These are phyloP conservation scores for Zelostemma sp. DNA, from an alignment of 1,140 invertebrate genomes.

Conservation along the genomic window DNA sequence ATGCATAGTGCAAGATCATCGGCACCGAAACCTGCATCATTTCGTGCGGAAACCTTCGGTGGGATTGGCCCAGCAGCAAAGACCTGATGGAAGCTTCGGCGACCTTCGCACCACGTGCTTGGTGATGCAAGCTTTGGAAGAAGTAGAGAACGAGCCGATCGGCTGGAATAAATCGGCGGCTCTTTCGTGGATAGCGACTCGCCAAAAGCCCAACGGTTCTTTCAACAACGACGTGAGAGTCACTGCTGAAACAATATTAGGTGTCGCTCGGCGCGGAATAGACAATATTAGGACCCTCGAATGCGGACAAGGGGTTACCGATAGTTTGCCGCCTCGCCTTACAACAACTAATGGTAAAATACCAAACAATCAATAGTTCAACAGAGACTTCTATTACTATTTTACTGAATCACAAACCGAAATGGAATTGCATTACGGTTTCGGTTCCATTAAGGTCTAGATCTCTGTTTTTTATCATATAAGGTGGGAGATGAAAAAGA, in stretches of 20 bases:
- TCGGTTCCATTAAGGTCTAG: too few species aligned
- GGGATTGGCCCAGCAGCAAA: conserved; percentile 81
- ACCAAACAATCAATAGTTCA: too few species aligned
- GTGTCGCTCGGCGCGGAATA: conserved; percentile 77
- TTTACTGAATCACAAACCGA: too few species aligned
- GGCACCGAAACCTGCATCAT: conserved; percentile 82
- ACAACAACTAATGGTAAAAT: conserved; percentile 55
- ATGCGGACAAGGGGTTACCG: conserved; percentile 73
- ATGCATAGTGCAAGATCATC: conserved; percentile 87
- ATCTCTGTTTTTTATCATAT: too few species aligned
- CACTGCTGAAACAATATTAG: conserved; percentile 82
- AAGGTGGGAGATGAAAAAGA: too few species aligned
- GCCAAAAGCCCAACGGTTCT: conserved; percentile 81
- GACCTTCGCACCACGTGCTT: conserved; percentile 84
- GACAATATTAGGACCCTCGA: conserved; percentile 78
- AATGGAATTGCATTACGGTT: too few species aligned
- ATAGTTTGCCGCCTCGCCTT: conserved; percentile 53
- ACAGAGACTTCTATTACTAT: too few species aligned
- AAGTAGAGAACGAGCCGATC: conserved; percentile 74
- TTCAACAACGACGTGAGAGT: conserved; percentile 79
- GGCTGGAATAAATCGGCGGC: conserved; percentile 84
- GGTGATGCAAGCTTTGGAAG: conserved; percentile 84
- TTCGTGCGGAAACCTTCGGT: conserved; percentile 81
- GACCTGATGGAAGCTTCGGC: conserved; percentile 84
- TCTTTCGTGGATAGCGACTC: conserved; percentile 77